Conservation (phyloP, 2,888 invertebrate species). For the Drosophila mettleri region DNA sequence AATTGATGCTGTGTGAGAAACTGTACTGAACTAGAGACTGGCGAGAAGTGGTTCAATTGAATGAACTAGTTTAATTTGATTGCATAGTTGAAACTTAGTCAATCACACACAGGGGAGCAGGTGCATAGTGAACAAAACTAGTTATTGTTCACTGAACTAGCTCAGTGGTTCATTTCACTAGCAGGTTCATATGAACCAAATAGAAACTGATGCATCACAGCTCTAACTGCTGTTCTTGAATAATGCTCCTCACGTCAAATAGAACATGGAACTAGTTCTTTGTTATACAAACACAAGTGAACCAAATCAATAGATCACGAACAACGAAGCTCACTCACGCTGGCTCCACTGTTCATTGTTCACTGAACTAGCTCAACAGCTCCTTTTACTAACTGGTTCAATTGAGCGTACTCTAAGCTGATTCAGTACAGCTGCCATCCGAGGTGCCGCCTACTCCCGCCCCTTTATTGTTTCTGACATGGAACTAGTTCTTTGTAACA, state of each 20-base stretch:
- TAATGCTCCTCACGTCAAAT: neutral
- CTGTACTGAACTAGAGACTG: neutral
- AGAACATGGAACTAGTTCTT: constrained; percentile 32
- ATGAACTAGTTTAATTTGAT: constrained; percentile 3
- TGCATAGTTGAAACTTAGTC: neutral
- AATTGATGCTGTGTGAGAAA: constrained; percentile 22
- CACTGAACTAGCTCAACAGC: neutral
- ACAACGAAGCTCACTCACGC: neutral
- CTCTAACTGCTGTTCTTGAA: too few species aligned
- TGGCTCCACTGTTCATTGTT: neutral
- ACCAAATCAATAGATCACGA: neutral
- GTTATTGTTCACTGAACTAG: neutral
- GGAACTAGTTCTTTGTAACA: neutral
- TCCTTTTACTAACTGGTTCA: neutral
- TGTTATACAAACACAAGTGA: constrained; percentile 2
- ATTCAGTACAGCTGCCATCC: constrained; percentile 20
- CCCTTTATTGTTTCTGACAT: too few species aligned
- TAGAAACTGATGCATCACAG: constrained; percentile 30
- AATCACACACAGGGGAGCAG: neutral
- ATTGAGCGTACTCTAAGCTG: constrained; percentile 1
- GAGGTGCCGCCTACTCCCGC: neutral
- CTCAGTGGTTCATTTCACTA: neutral
- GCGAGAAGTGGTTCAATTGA: neutral
- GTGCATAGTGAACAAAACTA: neutral
- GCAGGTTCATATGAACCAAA: neutral